Conservation (phyloP, 2,113 vertebrate genomes). For the Sebastes fasciatus region DNA sequence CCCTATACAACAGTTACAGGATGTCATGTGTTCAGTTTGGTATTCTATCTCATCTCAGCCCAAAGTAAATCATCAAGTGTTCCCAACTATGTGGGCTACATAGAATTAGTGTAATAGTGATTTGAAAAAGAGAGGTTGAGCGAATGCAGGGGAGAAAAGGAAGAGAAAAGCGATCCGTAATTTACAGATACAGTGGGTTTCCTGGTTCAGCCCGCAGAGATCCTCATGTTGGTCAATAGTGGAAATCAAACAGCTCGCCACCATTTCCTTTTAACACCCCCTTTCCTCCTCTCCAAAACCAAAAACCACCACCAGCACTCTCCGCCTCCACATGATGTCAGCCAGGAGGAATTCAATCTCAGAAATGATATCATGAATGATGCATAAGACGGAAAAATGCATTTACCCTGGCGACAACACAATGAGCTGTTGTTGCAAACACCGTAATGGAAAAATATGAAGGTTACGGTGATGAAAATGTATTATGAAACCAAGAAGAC, state of each 20-base stretch:
- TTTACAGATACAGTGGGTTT: slow-evolving; percentile 12
- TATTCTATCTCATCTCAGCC: slow-evolving; percentile 22
- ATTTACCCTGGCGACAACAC: slow-evolving; percentile 78
- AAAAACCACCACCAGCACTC: slow-evolving; percentile 43
- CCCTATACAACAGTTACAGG: background rate
- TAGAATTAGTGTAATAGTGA: background rate
- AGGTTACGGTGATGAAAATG: slow-evolving; percentile 75
- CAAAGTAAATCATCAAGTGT: slow-evolving; percentile 22
- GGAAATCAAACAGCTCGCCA: slow-evolving; percentile 53
- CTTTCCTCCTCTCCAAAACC: slow-evolving; percentile 17
- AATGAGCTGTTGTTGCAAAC: slow-evolving; percentile 80
- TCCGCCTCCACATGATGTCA: slow-evolving; percentile 73
- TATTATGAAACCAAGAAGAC: slow-evolving; percentile 69
- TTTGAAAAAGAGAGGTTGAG: background rate
- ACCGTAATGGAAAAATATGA: slow-evolving; percentile 75
- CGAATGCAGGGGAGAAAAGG: background rate
- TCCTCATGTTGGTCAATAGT: slow-evolving; percentile 33
- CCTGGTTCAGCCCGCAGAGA: slow-evolving; percentile 17
- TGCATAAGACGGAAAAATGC: slow-evolving; percentile 78
- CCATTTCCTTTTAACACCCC: slow-evolving; percentile 43
- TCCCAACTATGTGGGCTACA: background rate
- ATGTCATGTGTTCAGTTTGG: slow-evolving; percentile 20
- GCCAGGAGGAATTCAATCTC: slow-evolving; percentile 81
- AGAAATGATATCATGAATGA: slow-evolving; percentile 82
- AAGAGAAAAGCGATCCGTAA: slow-evolving; percentile 17